phyloP scores from a whole-genome alignment of 2,797 vertebrate genomes.

The Halcyon smyrnensis region DNA sequence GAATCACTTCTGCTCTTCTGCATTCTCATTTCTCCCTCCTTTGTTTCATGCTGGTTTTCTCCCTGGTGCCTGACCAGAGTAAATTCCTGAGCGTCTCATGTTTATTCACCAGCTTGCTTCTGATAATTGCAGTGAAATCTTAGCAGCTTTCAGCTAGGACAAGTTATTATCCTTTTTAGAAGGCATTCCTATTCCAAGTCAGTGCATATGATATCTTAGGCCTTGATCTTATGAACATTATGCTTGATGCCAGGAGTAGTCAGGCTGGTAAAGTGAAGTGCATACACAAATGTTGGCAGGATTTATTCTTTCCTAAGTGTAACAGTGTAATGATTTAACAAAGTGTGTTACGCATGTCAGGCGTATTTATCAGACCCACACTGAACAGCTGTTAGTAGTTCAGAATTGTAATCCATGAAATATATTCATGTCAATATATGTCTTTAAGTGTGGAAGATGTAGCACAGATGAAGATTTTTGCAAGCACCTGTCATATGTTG shows the following conservation, averaged over 20 bases:
- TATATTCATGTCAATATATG: neutral
- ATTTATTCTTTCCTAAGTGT: neutral
- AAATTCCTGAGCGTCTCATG: neutral
- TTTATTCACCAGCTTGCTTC: conserved; percentile 12
- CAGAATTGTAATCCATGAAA: neutral
- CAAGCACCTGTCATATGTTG: neutral
- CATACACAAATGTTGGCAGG: conserved; percentile 3
- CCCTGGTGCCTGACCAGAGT: neutral
- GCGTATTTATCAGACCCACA: neutral
- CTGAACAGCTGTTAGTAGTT: neutral
- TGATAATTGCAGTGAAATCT: neutral
- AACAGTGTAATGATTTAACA: conserved; percentile 19
- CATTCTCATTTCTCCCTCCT: neutral
- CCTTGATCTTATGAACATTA: conserved; percentile 5
- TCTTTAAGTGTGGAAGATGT: neutral
- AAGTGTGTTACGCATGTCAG: neutral
- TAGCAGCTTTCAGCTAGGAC: conserved; percentile 1
- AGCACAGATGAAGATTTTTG: neutral
- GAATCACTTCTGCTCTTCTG: neutral
- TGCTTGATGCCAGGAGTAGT: conserved; percentile 7
- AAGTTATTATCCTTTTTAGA: conserved; percentile 1
- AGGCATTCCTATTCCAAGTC: conserved; percentile 15
- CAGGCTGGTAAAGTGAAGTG: conserved; percentile 21
- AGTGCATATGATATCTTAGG: conserved; percentile 16
- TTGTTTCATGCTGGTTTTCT: neutral